Evolutionary conservation across 2,797 vertebrate genomes (phyloP).

Genomic region (Pangasius larnaudii): DNA sequence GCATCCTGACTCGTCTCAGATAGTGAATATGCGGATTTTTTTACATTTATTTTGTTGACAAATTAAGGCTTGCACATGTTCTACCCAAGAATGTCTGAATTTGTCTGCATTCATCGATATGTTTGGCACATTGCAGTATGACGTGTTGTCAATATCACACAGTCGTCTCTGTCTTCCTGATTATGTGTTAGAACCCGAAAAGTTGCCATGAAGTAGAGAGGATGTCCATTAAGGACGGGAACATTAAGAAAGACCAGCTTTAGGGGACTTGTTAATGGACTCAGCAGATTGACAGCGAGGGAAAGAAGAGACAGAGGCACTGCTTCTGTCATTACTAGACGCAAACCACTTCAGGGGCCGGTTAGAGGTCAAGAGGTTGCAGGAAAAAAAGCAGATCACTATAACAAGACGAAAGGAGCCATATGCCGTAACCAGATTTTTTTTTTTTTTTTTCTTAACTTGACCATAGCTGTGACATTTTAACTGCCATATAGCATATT

Average conservation of each 20-base stretch:
- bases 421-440: constrained; percentile 32
- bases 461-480: constrained; percentile 7
- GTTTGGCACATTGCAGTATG: not conserved
- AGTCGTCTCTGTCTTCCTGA: constrained; percentile 25
- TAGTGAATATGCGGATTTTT: no score
- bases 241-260: constrained; percentile 21
- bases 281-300: constrained; percentile 18
- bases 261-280: constrained; percentile 27
- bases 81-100: not conserved
- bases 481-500: constrained; percentile 25
- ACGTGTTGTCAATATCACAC: not conserved
- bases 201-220: not conserved
- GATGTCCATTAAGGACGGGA: constrained; percentile 35
- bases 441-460: not conserved
- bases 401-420: constrained; percentile 42
- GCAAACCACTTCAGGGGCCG: constrained; percentile 40
- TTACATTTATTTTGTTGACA: not conserved
- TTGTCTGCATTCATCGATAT: not conserved
- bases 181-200: constrained; percentile 27
- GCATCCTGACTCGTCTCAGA: not conserved
- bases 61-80: not conserved
- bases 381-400: constrained; percentile 37
- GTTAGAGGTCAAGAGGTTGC: constrained; percentile 46
- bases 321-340: constrained; percentile 47
- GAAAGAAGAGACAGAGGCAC: constrained; percentile 23